Base-by-base conservation (phyloP, 2,888 invertebrate species). In the Meandrusa payeni region DNA sequence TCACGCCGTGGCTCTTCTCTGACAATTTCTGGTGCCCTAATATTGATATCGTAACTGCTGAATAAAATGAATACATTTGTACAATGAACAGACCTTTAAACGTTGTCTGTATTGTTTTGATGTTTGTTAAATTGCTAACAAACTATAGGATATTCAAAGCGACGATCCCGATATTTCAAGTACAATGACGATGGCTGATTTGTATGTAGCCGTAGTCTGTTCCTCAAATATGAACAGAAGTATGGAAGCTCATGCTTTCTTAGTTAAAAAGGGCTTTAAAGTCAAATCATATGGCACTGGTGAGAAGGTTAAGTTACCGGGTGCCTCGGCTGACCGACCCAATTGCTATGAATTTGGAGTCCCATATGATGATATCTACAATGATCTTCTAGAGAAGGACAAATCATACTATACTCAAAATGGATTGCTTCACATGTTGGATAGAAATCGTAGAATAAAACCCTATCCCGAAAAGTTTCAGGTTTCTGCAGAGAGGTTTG, bases 211-310 rank as follows among this genome's bases (percentile, higher is more conserved):
- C 12, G 97, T 99, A 41, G 96, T 98, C 57, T 99, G 99, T 87
- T 99, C 99, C 4, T 98, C 98, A 67, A 99, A 99, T 77, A 99
- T 99, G 97, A 99, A 99, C 74, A 91, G 99, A 46, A 98, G 98
- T 64, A 99, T 99, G 99, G 99, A 99, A 88, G 99, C 99, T 7
- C 99, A 99, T 87, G 96, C 96, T 45, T 97, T 98, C 79, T 87
- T 99, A 33, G 95, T 97, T 41, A 99, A 99, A 88, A 98, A 98
- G 68, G 99, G 99, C 6, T 99, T 96, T 72, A 93, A 93, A 69
- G 98, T 99, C 0, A 93, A 95, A 69, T 98, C 98, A 0, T 98
- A 94, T 83, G 97, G 97, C 7, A 96, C 97, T 17, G 97, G 97
- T 4, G 96, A 97, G 68, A 95, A 96, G 82, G 99, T 99, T 1